These are phyloP conservation scores for Cichlasoma orientale DNA, from an alignment of 2,797 vertebrate genomes.

Conservation along the genomic window DNA sequence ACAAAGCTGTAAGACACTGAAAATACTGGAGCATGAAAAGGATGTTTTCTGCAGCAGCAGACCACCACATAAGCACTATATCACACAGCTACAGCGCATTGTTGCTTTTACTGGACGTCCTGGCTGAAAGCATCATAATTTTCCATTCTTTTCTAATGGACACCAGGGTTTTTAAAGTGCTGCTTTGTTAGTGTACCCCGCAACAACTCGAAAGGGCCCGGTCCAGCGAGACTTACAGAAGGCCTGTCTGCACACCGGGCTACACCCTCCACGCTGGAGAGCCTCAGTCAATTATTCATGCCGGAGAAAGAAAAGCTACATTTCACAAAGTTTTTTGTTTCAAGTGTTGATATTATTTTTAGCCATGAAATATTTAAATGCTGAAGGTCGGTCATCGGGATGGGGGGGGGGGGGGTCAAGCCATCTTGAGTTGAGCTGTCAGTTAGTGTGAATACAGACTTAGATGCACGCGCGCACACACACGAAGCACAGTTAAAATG, in stretches of 20 bases:
- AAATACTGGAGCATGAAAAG: neutral
- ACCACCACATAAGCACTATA: slow-evolving; percentile 3
- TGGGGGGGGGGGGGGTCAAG: slow-evolving; percentile 24
- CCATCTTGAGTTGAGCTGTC: slow-evolving; percentile 52
- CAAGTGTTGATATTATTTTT: slow-evolving; percentile 69
- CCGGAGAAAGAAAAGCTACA: slow-evolving; percentile 47
- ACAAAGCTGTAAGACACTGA: neutral
- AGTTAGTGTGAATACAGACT: slow-evolving; percentile 20
- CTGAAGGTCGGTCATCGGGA: slow-evolving; percentile 26
- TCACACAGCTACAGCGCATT: slow-evolving; percentile 11
- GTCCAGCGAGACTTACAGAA: slow-evolving; percentile 51
- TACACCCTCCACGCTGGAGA: slow-evolving; percentile 55
- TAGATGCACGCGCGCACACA: slow-evolving; percentile 7
- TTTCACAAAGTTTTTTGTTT: slow-evolving; percentile 60
- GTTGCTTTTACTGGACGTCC: slow-evolving; percentile 18
- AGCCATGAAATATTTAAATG: slow-evolving; percentile 61
- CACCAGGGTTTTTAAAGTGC: slow-evolving; percentile 34
- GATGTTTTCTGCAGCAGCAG: neutral
- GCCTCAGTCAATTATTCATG: slow-evolving; percentile 72
- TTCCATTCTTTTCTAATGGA: slow-evolving; percentile 63
- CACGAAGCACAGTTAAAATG: slow-evolving; percentile 67
- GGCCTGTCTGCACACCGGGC: slow-evolving; percentile 26
- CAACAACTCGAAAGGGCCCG: slow-evolving; percentile 48
- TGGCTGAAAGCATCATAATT: slow-evolving; percentile 45
- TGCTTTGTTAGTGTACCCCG: slow-evolving; percentile 55